Conservation (phyloP, 2,797 vertebrate genomes). For the Esox masquinongy region DNA sequence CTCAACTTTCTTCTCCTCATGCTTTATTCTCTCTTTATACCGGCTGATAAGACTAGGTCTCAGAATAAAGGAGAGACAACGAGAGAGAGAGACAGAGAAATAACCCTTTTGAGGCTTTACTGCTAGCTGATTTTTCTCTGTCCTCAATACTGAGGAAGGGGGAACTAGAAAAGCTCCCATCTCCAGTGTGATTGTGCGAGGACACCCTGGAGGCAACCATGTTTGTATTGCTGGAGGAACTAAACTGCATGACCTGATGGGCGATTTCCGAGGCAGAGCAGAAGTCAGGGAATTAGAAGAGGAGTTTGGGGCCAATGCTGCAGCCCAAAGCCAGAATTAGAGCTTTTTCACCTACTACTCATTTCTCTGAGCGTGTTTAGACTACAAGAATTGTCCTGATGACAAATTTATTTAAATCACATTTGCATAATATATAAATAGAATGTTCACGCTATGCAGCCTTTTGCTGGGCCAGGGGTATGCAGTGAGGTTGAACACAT, state of each 20-base stretch:
- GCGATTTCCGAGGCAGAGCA: slow-evolving; percentile 22
- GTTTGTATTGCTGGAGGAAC: slow-evolving; percentile 33
- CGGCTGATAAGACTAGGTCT: slow-evolving; percentile 3
- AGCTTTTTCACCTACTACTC: slow-evolving; percentile 15
- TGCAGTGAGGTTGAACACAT: too few relatives aligned
- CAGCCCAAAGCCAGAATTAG: slow-evolving; percentile 17
- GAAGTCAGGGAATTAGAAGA: slow-evolving; percentile 13
- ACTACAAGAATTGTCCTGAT: too few relatives aligned
- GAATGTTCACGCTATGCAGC: too few relatives aligned
- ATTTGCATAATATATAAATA: too few relatives aligned
- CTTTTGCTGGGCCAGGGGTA: too few relatives aligned
- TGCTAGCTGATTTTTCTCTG: slow-evolving; percentile 3
- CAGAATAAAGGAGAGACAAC: slow-evolving; percentile 13
- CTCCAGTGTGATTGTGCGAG: slow-evolving; percentile 34
- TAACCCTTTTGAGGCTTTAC: not conserved
- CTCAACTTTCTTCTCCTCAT: slow-evolving; percentile 1
- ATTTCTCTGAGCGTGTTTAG: not conserved
- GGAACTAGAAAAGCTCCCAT: slow-evolving; percentile 27
- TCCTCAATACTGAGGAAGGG: not conserved
- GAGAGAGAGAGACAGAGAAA: slow-evolving; percentile 26
- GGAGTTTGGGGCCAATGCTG: slow-evolving; percentile 13
- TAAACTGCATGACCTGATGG: slow-evolving; percentile 28
- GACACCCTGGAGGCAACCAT: slow-evolving; percentile 19
- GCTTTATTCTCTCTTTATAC: not conserved
- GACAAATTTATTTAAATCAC: too few relatives aligned